phyloP scores from a whole-genome alignment of 2,888 invertebrate genomes.

The Stenodema calcarata region DNA sequence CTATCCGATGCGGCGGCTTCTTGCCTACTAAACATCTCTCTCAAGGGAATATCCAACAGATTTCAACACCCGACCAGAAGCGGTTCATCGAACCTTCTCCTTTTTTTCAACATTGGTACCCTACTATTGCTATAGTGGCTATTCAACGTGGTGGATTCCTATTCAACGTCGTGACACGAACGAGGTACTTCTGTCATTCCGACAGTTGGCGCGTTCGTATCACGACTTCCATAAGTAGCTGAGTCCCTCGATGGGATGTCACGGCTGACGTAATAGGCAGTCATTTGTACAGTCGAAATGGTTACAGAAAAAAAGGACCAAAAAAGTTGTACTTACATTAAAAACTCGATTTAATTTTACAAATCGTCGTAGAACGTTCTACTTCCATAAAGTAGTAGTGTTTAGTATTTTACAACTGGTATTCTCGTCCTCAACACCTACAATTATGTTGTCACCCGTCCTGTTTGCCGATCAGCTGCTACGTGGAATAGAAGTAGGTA shows the following conservation, averaged over 20 bases:
- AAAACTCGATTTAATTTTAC: no score
- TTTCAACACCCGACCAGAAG: neutral
- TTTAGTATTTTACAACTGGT: no score
- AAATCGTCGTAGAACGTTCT: no score
- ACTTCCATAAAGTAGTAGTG: no score
- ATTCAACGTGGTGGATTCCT: neutral
- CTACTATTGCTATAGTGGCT: neutral
- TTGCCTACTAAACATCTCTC: neutral
- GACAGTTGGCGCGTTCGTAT: neutral
- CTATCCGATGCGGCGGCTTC: neutral
- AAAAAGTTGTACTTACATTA: no score
- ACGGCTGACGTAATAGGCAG: neutral
- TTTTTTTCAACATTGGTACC: neutral
- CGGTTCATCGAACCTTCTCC: neutral
- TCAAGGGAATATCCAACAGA: neutral
- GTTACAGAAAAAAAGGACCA: no score
- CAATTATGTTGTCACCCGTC: no score
- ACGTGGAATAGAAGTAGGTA: no score
- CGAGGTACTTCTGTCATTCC: neutral
- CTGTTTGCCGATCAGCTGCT: no score
- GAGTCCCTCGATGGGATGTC: neutral
- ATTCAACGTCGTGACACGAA: neutral
- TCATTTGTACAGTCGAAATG: no score
- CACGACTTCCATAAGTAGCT: neutral
- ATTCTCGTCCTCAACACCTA: no score